Conservation (phyloP, 2,888 invertebrate genomes). For the Isotomurus palustris region DNA sequence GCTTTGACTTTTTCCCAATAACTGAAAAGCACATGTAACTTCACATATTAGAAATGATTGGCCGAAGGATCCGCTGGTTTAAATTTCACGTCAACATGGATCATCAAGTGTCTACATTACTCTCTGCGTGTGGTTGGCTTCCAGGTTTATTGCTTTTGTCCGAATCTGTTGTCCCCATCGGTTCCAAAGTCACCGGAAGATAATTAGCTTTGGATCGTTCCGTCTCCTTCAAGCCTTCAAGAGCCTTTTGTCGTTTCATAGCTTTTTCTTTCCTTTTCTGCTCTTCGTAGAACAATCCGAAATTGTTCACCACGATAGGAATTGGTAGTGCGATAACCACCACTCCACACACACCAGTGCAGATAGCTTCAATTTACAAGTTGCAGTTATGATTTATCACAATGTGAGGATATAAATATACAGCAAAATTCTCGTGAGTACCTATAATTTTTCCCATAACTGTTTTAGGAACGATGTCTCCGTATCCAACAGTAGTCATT, state of each 20-base stretch:
- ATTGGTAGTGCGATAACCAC: constrained; percentile 34
- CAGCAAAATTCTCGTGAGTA: not conserved
- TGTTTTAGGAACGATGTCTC: constrained; percentile 11
- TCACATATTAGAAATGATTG: too few species aligned
- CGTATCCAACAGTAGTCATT: constrained; percentile 36
- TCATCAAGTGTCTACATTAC: too few species aligned
- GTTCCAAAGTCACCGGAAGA: too few species aligned
- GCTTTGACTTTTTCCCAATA: too few species aligned
- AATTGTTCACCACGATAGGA: constrained; percentile 33
- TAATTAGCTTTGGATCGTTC: constrained; percentile 15
- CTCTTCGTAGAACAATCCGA: constrained; percentile 32
- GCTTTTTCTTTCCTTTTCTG: constrained; percentile 35
- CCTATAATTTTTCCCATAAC: not conserved
- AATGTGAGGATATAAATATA: not conserved
- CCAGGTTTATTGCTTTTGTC: too few species aligned
- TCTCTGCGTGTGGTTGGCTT: too few species aligned
- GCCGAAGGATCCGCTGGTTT: too few species aligned
- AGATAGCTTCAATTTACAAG: constrained; percentile 25
- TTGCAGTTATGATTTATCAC: constrained; percentile 7
- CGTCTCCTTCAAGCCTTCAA: constrained; percentile 21
- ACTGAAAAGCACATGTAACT: too few species aligned
- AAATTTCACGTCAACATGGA: too few species aligned
- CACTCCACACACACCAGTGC: constrained; percentile 27
- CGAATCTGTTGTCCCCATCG: too few species aligned
- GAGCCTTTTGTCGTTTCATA: constrained; percentile 26